Conservation (phyloP, 2,888 invertebrate genomes). For the Spodoptera littoralis region DNA sequence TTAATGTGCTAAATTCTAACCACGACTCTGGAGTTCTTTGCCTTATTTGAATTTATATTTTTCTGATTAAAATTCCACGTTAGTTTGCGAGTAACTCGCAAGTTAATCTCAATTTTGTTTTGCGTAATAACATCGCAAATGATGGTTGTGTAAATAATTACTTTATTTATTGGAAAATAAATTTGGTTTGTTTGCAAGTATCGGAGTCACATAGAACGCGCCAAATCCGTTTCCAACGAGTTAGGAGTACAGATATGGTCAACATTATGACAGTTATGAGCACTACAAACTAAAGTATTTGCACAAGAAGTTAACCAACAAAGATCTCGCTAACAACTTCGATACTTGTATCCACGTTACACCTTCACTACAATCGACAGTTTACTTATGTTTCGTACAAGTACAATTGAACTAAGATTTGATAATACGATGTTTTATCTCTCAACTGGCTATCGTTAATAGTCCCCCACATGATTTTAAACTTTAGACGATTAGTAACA, state of each 20-base stretch:
- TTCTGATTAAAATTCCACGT: conserved; percentile 35
- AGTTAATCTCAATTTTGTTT: conserved; percentile 29
- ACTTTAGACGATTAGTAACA: no score
- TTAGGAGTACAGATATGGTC: conserved; percentile 25
- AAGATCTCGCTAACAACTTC: neutral
- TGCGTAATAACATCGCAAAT: conserved; percentile 17
- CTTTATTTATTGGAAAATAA: conserved; percentile 9
- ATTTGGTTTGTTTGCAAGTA: conserved; percentile 30
- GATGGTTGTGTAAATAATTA: conserved; percentile 13
- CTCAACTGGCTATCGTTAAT: no score
- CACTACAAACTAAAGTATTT: conserved; percentile 20
- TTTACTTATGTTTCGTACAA: no score
- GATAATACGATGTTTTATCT: no score
- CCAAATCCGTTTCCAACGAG: conserved; percentile 27
- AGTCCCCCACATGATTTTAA: no score
- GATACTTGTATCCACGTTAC: neutral
- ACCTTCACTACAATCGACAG: no score
- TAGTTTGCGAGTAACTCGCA: conserved; percentile 17
- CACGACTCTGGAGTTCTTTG: conserved; percentile 20
- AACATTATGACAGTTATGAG: conserved; percentile 9
- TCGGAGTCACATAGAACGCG: conserved; percentile 1
- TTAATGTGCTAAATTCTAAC: conserved; percentile 30
- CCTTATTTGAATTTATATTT: conserved; percentile 24
- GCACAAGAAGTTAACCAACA: conserved; percentile 13
- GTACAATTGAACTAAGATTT: no score